Conservation (phyloP, 2,113 vertebrate species). For the Amblyopsis rosae region DNA sequence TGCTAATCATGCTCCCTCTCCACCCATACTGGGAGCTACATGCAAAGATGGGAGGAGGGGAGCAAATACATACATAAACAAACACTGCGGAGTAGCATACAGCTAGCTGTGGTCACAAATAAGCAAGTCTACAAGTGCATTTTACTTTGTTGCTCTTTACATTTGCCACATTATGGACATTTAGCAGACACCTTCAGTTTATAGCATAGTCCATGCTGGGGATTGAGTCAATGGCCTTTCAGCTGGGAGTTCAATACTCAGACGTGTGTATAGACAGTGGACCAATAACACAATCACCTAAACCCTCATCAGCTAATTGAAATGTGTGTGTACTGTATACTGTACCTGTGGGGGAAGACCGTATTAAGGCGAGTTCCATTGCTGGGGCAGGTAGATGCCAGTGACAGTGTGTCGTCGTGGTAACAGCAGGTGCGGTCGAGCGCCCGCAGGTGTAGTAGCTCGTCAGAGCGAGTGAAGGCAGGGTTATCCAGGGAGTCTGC, state of each 20-base stretch:
- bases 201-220: no score
- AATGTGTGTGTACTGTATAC: not conserved
- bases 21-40: slow-evolving; percentile 79
- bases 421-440: slow-evolving; percentile 81
- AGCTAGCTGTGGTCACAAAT: no score
- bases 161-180: no score
- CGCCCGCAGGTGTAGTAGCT: slow-evolving; percentile 81
- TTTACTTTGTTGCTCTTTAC: no score
- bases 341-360: slow-evolving; percentile 74
- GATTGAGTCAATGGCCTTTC: no score
- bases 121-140: no score
- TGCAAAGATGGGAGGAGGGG: not conserved
- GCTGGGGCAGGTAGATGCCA: slow-evolving; percentile 75
- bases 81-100: no score
- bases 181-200: no score
- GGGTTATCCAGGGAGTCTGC: slow-evolving; percentile 85
- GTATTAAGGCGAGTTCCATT: slow-evolving; percentile 72
- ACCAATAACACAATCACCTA: no score
- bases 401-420: slow-evolving; percentile 75
- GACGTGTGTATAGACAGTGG: no score
- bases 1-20: slow-evolving; percentile 81
- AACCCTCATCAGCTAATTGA: not conserved
- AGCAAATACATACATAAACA: no score
- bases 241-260: no score
- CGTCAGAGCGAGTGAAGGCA: slow-evolving; percentile 83